phyloP scores from a whole-genome alignment of 2,797 vertebrate species.

The Sebastes oblongus region DNA sequence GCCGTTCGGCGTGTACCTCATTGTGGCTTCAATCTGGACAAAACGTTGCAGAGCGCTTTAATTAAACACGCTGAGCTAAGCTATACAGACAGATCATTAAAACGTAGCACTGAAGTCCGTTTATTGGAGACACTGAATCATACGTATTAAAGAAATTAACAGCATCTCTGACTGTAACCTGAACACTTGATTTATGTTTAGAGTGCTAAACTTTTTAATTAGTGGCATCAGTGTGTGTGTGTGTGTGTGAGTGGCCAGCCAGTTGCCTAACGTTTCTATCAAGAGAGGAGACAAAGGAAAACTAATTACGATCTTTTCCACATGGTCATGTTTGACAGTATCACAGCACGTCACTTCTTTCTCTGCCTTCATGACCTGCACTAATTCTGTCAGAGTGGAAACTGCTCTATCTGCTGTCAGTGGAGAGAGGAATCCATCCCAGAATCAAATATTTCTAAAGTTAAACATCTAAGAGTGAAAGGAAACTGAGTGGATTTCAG shows the following conservation, averaged over 20 bases:
- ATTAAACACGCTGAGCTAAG: slow-evolving; percentile 51
- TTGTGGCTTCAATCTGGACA: slow-evolving; percentile 30
- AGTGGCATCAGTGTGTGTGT: slow-evolving; percentile 9
- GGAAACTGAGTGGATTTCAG: not conserved
- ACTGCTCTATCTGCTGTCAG: slow-evolving; percentile 16
- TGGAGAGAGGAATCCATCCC: not conserved
- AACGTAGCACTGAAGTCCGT: slow-evolving; percentile 25
- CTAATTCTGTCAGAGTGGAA: slow-evolving; percentile 25
- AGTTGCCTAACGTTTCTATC: slow-evolving; percentile 28
- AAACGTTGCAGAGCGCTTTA: slow-evolving; percentile 29
- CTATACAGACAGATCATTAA: slow-evolving; percentile 45
- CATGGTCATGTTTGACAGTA: slow-evolving; percentile 28
- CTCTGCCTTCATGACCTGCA: slow-evolving; percentile 32
- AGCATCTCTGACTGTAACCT: not conserved
- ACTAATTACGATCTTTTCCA: slow-evolving; percentile 42
- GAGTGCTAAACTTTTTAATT: slow-evolving; percentile 51
- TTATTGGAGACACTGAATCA: slow-evolving; percentile 20
- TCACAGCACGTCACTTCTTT: slow-evolving; percentile 25
- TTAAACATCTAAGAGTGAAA: not conserved
- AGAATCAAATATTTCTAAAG: slow-evolving; percentile 25
- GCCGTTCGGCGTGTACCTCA: not conserved
- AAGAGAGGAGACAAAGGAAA: slow-evolving; percentile 41
- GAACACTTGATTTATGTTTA: slow-evolving; percentile 32
- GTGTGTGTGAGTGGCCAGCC: slow-evolving; percentile 5
- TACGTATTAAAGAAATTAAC: slow-evolving; percentile 32